A percentile compares a stretch with the other conserved stretches of the same genome.
Evolutionary conservation across 2,888 invertebrate genomes (phyloP).

Genomic region (Elegia similella): DNA sequence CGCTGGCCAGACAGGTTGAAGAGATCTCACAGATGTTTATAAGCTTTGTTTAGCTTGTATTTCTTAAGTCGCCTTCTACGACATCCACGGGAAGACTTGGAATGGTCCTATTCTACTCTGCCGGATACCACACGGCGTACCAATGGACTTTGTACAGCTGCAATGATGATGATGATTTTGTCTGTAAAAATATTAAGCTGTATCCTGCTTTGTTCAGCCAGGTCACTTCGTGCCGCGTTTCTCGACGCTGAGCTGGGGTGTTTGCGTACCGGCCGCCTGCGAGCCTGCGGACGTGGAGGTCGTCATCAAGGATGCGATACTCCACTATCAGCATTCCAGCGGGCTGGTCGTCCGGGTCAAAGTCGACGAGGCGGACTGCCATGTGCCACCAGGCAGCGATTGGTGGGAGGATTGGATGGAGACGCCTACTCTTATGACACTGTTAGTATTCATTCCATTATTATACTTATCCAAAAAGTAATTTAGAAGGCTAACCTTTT

Average conservation of each 20-base stretch:
- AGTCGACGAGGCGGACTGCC: conserved; percentile 84
- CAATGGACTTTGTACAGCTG: no score
- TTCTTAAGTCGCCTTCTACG: no score
- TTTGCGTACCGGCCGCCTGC: conserved; percentile 86
- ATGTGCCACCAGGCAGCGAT: conserved; percentile 61
- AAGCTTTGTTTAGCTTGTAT: no score
- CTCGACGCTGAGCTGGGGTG: conserved; percentile 86
- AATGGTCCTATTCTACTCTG: no score
- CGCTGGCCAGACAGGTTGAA: no score
- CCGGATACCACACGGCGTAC: no score
- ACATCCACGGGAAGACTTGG: no score
- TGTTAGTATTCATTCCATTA: conserved; percentile 56
- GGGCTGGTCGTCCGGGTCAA: conserved; percentile 83
- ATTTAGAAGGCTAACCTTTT: no score
- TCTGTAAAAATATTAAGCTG: conserved; percentile 39
- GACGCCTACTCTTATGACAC: conserved; percentile 60
- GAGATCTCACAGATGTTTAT: no score
- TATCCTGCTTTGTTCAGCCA: conserved; percentile 79
- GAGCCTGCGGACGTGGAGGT: conserved; percentile 80
- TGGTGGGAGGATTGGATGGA: conserved; percentile 66
- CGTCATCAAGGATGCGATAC: conserved; percentile 80
- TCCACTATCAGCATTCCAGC: conserved; percentile 82
- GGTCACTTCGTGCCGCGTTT: conserved; percentile 88
- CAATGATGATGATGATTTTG: no score
- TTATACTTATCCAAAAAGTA: no score